Evolutionary conservation across 2,888 invertebrate genomes (phyloP).

Genomic region (Punctoribates punctum): DNA sequence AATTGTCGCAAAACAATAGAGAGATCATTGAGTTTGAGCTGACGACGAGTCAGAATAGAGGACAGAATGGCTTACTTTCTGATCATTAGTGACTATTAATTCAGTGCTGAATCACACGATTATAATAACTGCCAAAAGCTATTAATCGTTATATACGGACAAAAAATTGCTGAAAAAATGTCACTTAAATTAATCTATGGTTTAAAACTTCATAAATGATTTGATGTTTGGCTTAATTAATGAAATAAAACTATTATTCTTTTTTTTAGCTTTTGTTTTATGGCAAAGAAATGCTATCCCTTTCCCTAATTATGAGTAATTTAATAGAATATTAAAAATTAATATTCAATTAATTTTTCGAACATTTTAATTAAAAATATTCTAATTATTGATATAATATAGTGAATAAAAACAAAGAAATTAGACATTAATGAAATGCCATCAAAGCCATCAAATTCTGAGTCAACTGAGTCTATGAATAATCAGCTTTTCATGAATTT

Average conservation of each 20-base stretch:
- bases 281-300: no score
- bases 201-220: conserved; percentile 10
- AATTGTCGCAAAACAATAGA: conserved; percentile 19
- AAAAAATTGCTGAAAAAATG: neutral
- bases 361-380: no score
- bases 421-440: no score
- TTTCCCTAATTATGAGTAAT: no score
- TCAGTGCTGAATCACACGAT: conserved; percentile 19
- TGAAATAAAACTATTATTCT: neutral
- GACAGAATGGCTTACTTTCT: neutral
- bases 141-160: conserved; percentile 27
- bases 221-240: neutral
- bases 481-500: no score
- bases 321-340: no score
- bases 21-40: neutral
- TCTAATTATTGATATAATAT: no score
- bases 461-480: no score
- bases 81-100: conserved; percentile 29
- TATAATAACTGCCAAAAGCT: conserved; percentile 25
- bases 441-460: no score
- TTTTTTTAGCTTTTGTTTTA: neutral
- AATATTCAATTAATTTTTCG: no score
- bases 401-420: no score
- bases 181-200: neutral
- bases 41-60: neutral